Percentiles rank a stretch among this genome's conserved stretches.
These are phyloP conservation scores for Epizoanthus stellaris DNA, from an alignment of 92 coral and sea anemone genomes.

Conservation along the genomic window DNA sequence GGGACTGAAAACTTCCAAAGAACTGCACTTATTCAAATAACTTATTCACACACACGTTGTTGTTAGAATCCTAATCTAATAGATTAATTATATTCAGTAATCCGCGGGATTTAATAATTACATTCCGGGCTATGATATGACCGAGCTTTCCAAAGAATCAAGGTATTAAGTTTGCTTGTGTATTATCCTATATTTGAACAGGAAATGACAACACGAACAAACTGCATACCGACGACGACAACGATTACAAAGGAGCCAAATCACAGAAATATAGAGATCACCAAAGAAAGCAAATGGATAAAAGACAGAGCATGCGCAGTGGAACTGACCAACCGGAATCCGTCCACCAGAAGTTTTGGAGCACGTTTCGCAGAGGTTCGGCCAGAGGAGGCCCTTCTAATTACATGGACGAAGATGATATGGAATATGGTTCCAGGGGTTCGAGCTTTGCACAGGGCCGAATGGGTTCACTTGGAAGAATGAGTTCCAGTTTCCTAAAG, in stretches of 20 bases:
- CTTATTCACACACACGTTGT: too few relatives aligned
- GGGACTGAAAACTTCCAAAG: too few relatives aligned
- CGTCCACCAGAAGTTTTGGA: conserved; percentile 35
- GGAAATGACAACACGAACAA: neutral
- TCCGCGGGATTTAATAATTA: too few relatives aligned
- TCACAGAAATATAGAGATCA: neutral
- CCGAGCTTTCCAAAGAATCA: too few relatives aligned
- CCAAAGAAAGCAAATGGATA: neutral
- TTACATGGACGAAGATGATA: neutral
- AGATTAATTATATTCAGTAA: too few relatives aligned
- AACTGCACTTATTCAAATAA: too few relatives aligned
- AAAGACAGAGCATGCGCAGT: neutral
- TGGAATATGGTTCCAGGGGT: conserved; percentile 18
- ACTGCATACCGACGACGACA: neutral
- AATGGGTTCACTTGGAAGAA: conserved; percentile 23
- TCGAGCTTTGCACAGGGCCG: conserved; percentile 20
- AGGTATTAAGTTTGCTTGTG: too few relatives aligned
- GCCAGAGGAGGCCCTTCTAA: conserved; percentile 1
- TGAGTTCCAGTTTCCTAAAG: conserved; percentile 30
- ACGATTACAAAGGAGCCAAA: neutral
- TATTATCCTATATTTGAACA: neutral
- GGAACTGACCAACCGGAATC: neutral
- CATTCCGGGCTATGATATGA: too few relatives aligned
- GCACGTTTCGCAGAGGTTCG: conserved; percentile 20
- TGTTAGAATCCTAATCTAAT: too few relatives aligned